Evolutionary conservation across 2,888 invertebrate species (phyloP).

Genomic region (Leptinotarsa juncta): DNA sequence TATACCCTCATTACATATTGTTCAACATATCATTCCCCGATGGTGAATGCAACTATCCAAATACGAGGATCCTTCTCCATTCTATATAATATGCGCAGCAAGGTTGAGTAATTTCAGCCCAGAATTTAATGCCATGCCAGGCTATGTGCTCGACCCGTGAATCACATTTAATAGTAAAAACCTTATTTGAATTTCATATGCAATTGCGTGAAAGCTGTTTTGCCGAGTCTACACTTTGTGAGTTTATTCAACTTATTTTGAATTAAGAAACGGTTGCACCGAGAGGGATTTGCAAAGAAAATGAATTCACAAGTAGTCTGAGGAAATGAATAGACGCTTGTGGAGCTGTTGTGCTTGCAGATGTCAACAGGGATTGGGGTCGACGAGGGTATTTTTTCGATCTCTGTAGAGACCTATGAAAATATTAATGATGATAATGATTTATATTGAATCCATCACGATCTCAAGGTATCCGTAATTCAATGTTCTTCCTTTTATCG

Average conservation of each 20-base stretch:
- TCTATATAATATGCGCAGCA: constrained; percentile 16
- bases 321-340: neutral
- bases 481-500: too few relatives aligned
- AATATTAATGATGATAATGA: too few relatives aligned
- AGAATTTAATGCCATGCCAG: constrained; percentile 22
- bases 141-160: constrained; percentile 18
- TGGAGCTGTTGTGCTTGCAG: too few relatives aligned
- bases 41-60: neutral
- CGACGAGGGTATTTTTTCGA: too few relatives aligned
- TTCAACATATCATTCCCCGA: too few relatives aligned
- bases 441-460: too few relatives aligned
- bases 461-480: too few relatives aligned
- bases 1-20: too few relatives aligned
- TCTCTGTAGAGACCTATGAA: too few relatives aligned
- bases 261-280: constrained; percentile 18
- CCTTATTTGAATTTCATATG: constrained; percentile 28
- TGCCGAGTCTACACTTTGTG: constrained; percentile 17
- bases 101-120: constrained; percentile 19
- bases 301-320: neutral
- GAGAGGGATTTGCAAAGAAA: neutral
- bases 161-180: constrained; percentile 29
- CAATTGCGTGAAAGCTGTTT: constrained; percentile 30
- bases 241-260: constrained; percentile 25
- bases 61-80: neutral
- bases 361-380: too few relatives aligned